Percentiles rank a stretch among this genome's conserved stretches.
Evolutionary conservation across 92 coral and sea anemone species (phyloP).

Genomic region (Umimayanthus chanpuru): DNA sequence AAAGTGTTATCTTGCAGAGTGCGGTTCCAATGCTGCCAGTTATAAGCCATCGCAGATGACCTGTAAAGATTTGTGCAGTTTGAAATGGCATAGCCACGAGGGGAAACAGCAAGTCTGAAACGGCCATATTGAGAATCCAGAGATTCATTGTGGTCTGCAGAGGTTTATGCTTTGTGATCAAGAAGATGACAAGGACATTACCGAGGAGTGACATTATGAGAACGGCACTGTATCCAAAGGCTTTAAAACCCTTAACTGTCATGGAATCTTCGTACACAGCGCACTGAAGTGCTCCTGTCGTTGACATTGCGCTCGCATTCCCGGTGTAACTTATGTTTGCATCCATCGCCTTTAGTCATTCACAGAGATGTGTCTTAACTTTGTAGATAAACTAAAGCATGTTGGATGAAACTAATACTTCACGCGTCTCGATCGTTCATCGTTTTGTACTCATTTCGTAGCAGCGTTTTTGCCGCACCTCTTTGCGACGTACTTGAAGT

Average conservation of each 20-base stretch:
- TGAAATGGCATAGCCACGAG: conserved; percentile 13
- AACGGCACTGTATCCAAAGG: conserved; percentile 1
- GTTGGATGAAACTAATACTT: no score
- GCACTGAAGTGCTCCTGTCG: neutral
- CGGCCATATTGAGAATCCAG: conserved; percentile 33
- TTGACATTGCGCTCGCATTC: neutral
- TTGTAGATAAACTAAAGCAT: neutral
- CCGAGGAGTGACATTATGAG: conserved; percentile 3
- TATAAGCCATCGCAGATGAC: conserved; percentile 9
- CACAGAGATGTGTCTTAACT: neutral
- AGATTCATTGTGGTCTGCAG: conserved; percentile 18
- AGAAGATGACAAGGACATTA: neutral
- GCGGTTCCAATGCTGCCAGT: neutral
- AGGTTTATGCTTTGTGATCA: conserved; percentile 1
- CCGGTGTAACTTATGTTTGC: neutral
- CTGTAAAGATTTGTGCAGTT: conserved; percentile 24
- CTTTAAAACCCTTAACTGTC: neutral
- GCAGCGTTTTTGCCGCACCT: neutral
- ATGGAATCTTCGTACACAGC: conserved; percentile 13
- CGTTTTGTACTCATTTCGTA: neutral
- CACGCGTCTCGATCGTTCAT: no score
- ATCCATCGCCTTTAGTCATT: neutral
- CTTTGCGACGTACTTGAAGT: neutral
- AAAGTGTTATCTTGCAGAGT: conserved; percentile 7
- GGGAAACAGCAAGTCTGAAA: conserved; percentile 32